Evolutionary conservation across 35 echinoderm and acorn worm species (phyloP), one percentile per base, ranked within the genome.

Genomic region (Strongylocentrotus purpuratus): DNA sequence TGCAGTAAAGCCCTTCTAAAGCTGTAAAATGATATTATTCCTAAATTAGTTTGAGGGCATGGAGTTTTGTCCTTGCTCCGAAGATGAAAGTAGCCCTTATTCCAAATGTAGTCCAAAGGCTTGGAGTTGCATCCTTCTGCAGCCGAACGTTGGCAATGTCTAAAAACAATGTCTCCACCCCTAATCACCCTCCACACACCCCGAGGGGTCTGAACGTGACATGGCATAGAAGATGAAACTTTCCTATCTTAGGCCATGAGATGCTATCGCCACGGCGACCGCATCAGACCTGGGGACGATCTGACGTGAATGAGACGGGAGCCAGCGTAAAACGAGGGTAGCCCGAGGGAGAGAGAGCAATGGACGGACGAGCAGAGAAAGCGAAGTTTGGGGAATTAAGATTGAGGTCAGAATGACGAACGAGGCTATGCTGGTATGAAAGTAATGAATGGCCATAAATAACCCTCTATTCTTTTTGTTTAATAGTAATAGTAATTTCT

Each of bases 141-240:
- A 28, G 0, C 22, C 20, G 65, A 78, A 78, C 0, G 65, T 22
- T 78, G 22, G 20, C 65, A 78, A 78, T 78, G 65, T 78, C 65
- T 78, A 78, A 78, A 78, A 78, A 78, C 65, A 78, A 78, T 78
- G 65, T 78, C 65, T 78, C 65, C 65, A 78, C 65, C 65, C 25
- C 65, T 78, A 28, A 78, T 78, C 65, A 28, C 65, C 65, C 65
- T 78, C 65, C 8, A 78, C 25, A 28, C 65, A 78, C 65, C 65
- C 65, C 3, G 65, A 78, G 65, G 65, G 22, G 28, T 31, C 18
- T 5, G 65, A 78, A 78, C 65, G 65, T 78, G 65, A 15, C 65
- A 78, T 7, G 20, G 65, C 65, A 78, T 78, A 78, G 4, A 28
- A 78, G 65, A 78, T 78, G 65, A 78, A 78, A 22, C 18, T 28